A percentile compares a stretch with the other conserved stretches of the same genome.
These are phyloP conservation scores for Miniopterus natalensis DNA, from an alignment of 2,113 vertebrate genomes.

Conservation along the genomic window DNA sequence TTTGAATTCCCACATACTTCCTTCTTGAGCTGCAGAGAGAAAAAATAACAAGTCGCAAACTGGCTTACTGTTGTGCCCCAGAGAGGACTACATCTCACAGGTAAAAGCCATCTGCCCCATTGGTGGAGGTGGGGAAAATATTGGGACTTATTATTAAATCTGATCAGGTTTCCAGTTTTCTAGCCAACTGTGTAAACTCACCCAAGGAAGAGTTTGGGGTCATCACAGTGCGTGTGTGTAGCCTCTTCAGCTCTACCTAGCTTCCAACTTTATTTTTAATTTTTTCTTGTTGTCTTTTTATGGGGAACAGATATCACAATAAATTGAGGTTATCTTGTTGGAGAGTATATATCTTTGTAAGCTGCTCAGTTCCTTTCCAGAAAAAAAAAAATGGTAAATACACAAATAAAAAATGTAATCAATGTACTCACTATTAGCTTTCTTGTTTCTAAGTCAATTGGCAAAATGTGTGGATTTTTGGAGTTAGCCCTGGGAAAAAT, in stretches of 20 bases:
- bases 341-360: neutral
- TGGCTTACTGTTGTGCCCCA: neutral
- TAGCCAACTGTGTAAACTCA: neutral
- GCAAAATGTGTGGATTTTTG: slow-evolving; percentile 54
- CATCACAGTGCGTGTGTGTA: neutral
- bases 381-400: neutral
- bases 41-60: neutral
- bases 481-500: slow-evolving; percentile 27
- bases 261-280: neutral
- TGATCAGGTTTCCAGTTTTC: neutral
- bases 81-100: neutral
- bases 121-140: neutral
- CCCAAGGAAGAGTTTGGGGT: neutral
- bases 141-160: neutral
- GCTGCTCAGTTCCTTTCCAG: neutral
- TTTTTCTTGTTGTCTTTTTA: neutral
- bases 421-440: neutral
- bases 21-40: neutral
- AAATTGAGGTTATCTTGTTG: neutral
- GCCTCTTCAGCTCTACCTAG: neutral
- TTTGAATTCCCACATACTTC: neutral
- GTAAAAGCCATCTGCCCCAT: neutral
- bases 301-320: neutral
- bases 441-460: slow-evolving; percentile 56
- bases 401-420: slow-evolving; percentile 3